These are phyloP conservation scores for Thunnus maccoyii DNA, from an alignment of 2,113 vertebrate genomes.

Conservation along the genomic window DNA sequence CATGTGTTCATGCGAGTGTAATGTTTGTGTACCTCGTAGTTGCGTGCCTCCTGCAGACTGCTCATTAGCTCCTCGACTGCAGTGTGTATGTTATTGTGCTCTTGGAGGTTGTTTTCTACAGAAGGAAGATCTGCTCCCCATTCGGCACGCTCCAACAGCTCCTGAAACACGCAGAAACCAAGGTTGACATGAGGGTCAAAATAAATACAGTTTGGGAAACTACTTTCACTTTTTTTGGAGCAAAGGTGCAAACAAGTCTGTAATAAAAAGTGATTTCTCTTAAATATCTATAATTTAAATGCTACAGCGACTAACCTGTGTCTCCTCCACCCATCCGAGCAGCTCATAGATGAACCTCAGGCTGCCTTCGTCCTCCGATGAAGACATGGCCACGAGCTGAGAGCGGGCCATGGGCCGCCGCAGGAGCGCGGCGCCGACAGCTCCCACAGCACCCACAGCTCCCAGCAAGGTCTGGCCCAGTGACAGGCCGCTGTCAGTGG, in stretches of 20 bases:
- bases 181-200: not conserved
- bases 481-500: slow-evolving; percentile 83
- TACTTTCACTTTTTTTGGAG: too few relatives aligned
- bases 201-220: too few relatives aligned
- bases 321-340: slow-evolving; percentile 98
- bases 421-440: slow-evolving; percentile 88
- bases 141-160: slow-evolving; percentile 92
- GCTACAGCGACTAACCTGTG: slow-evolving; percentile 85
- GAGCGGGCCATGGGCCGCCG: slow-evolving; percentile 91
- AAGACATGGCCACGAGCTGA: slow-evolving; percentile 94
- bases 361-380: slow-evolving; percentile 96
- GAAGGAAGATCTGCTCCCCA: slow-evolving; percentile 96
- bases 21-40: slow-evolving; percentile 87
- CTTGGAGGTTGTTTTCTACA: slow-evolving; percentile 92
- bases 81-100: slow-evolving; percentile 89
- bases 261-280: too few relatives aligned
- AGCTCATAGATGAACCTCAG: slow-evolving; percentile 97
- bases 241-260: too few relatives aligned
- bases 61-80: slow-evolving; percentile 92
- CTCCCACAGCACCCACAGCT: slow-evolving; percentile 78
- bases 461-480: slow-evolving; percentile 85
- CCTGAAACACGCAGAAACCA: slow-evolving; percentile 78
- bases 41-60: slow-evolving; percentile 92
- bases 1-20: slow-evolving; percentile 2
- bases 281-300: too few relatives aligned